Conservation (phyloP, 2,888 invertebrate species). For the Polymixis flavicincta region DNA sequence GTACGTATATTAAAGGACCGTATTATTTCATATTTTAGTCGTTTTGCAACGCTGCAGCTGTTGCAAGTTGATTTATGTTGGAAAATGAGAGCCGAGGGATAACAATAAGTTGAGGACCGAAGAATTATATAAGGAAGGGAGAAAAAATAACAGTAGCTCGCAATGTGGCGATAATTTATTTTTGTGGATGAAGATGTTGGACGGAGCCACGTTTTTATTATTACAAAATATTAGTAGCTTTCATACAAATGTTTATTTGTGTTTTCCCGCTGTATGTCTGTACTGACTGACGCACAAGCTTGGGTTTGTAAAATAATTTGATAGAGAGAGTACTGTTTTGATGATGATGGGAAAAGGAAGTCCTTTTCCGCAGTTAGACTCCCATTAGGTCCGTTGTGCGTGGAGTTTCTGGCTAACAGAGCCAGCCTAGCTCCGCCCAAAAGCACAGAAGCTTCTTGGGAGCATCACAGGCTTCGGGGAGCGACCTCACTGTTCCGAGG, state of each 20-base stretch:
- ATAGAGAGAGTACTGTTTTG: too few species aligned
- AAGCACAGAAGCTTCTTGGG: too few species aligned
- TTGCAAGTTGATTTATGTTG: constrained; percentile 68
- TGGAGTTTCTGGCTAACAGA: too few species aligned
- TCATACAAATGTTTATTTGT: constrained; percentile 13
- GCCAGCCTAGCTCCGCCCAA: too few species aligned
- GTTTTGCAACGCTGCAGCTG: constrained; percentile 67
- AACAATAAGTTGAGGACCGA: constrained; percentile 61
- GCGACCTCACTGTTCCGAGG: too few species aligned
- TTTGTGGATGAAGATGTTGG: constrained; percentile 26
- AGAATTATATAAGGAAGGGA: constrained; percentile 63
- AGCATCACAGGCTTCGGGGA: too few species aligned
- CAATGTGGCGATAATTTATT: constrained; percentile 49
- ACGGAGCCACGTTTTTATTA: constrained; percentile 38
- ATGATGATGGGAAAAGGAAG: too few species aligned
- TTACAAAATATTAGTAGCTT: constrained; percentile 10
- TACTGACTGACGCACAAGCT: neutral
- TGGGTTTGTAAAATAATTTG: neutral
- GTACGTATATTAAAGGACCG: constrained; percentile 46
- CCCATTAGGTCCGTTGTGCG: too few species aligned
- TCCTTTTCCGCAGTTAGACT: too few species aligned
- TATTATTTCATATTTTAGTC: constrained; percentile 65
- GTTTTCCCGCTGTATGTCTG: neutral
- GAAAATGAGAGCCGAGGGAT: constrained; percentile 61
- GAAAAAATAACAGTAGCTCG: constrained; percentile 57